A percentile compares a stretch with the other conserved stretches of the same genome.
These are phyloP conservation scores for Arizona elegans DNA, from an alignment of 2,113 vertebrate genomes.

Conservation along the genomic window DNA sequence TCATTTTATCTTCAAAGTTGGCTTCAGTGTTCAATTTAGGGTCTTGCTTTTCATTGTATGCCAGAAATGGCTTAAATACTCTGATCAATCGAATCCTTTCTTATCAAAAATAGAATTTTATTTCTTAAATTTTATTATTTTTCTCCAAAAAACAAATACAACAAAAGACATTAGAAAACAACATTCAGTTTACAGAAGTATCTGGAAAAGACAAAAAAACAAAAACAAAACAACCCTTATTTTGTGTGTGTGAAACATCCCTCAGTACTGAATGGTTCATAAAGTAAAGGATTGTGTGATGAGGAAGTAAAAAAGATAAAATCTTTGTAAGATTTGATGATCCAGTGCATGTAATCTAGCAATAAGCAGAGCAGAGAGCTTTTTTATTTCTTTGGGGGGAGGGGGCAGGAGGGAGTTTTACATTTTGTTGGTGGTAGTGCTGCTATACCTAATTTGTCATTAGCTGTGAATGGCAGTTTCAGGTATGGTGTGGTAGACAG, in stretches of 20 bases:
- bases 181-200: background rate
- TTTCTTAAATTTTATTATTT: background rate
- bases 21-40: background rate
- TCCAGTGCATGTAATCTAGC: background rate
- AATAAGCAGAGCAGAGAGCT: background rate
- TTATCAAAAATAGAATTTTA: background rate
- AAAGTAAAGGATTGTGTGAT: background rate
- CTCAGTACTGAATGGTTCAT: background rate
- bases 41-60: background rate
- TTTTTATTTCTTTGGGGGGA: background rate
- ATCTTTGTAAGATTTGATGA: background rate
- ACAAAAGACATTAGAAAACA: background rate
- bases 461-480: background rate
- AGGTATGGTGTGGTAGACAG: background rate
- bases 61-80: background rate
- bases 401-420: background rate
- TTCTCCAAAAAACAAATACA: background rate
- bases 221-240: background rate
- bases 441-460: background rate
- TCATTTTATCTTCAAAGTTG: background rate
- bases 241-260: background rate
- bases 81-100: background rate
- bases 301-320: background rate
- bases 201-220: background rate
- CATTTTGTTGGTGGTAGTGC: background rate